A percentile compares a stretch with the other conserved stretches of the same genome.
These are phyloP conservation scores for Ctenochaetus hawaiiensis DNA, from an alignment of 2,797 vertebrate species.

Conservation along the genomic window DNA sequence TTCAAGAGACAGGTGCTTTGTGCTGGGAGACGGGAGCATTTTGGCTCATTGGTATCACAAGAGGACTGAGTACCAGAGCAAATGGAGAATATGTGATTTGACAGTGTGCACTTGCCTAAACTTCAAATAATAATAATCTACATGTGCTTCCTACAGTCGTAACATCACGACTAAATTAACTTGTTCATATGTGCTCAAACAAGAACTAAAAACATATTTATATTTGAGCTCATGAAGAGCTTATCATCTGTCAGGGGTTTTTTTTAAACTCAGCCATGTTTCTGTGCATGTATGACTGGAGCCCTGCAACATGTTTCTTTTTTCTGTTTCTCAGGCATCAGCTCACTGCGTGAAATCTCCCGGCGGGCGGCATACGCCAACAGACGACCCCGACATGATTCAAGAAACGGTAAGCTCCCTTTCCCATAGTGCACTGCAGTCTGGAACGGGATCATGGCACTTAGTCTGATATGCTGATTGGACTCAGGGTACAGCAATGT, in stretches of 20 bases:
- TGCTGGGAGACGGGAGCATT: conserved; percentile 4
- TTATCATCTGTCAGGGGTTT: background rate
- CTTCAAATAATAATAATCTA: background rate
- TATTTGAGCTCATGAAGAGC: background rate
- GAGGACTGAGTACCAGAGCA: background rate
- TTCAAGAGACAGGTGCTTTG: conserved; percentile 79
- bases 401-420: conserved; percentile 68
- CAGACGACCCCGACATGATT: conserved; percentile 70
- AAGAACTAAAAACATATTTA: conserved; percentile 5
- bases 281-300: conserved; percentile 21
- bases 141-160: background rate
- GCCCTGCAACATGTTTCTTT: conserved; percentile 4
- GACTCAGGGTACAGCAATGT: conserved; percentile 65
- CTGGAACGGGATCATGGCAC: conserved; percentile 70
- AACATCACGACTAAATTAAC: background rate
- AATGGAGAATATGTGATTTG: conserved; percentile 8
- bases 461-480: conserved; percentile 71
- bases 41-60: conserved; percentile 9
- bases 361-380: conserved; percentile 70
- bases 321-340: conserved; percentile 68
- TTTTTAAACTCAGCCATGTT: conserved; percentile 8
- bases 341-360: conserved; percentile 80
- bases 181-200: background rate
- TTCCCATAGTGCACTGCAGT: conserved; percentile 62
- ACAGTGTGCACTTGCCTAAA: background rate